Conservation (phyloP, 2,797 vertebrate genomes). For the Myripristis murdjan region DNA sequence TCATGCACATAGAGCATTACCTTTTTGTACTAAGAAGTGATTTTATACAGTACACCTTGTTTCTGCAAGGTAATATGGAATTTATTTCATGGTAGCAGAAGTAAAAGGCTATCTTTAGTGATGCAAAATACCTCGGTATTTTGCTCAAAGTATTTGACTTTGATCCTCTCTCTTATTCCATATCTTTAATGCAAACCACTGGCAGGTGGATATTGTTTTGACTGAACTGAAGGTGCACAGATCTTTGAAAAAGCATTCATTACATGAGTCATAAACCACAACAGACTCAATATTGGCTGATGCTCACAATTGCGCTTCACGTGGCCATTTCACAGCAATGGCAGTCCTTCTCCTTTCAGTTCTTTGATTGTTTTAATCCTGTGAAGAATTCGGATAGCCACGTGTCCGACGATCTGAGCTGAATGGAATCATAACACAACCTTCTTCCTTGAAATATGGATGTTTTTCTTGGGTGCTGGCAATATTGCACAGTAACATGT, state of each 20-base stretch:
- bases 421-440: constrained; percentile 42
- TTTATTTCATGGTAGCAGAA: not conserved
- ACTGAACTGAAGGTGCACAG: constrained; percentile 33
- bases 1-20: not conserved
- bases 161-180: constrained; percentile 27
- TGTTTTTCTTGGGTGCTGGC: constrained; percentile 48
- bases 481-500: constrained; percentile 28
- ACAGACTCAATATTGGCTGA: constrained; percentile 35
- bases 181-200: constrained; percentile 25
- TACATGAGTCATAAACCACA: constrained; percentile 37
- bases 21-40: not conserved
- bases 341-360: constrained; percentile 33
- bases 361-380: constrained; percentile 23
- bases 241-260: constrained; percentile 17
- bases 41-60: too few relatives aligned
- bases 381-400: constrained; percentile 41
- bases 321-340: constrained; percentile 6
- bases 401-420: constrained; percentile 22
- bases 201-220: constrained; percentile 32
- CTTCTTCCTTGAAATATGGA: constrained; percentile 8
- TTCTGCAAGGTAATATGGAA: not conserved
- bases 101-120: not conserved
- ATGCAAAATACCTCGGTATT: constrained; percentile 23
- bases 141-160: constrained; percentile 15
- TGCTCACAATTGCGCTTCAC: constrained; percentile 13